Evolutionary conservation across 2,113 vertebrate genomes (phyloP).

Genomic region (Neotoma lepida): DNA sequence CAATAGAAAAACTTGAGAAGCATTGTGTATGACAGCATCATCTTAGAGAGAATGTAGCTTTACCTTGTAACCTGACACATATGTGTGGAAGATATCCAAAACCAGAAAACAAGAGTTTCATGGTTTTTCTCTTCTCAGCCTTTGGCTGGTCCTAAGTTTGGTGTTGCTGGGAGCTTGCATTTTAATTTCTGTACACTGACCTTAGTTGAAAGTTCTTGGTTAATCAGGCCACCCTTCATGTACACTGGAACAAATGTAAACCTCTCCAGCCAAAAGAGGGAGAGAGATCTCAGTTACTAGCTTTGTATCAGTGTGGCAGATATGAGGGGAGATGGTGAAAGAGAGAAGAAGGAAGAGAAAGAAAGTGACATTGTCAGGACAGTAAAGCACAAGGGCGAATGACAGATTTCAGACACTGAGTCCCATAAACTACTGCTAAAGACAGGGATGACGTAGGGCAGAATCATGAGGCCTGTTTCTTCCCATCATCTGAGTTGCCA

Average conservation of each 20-base stretch:
- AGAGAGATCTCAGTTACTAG: background rate
- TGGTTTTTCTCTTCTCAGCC: background rate
- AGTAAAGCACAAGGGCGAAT: background rate
- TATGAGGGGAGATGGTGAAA: background rate
- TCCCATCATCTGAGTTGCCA: background rate
- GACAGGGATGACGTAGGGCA: background rate
- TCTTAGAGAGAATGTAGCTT: background rate
- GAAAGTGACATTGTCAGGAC: background rate
- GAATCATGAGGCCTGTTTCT: background rate
- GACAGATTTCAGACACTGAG: background rate
- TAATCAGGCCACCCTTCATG: background rate
- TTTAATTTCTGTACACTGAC: background rate
- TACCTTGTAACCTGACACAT: background rate
- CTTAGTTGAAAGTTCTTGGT: background rate
- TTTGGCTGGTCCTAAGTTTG: background rate
- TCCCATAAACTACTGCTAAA: background rate
- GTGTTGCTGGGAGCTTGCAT: background rate
- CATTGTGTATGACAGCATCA: background rate
- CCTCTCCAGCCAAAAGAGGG: too few species aligned
- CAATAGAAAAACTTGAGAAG: constrained; percentile 6
- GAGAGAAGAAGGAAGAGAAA: background rate
- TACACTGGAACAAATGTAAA: background rate
- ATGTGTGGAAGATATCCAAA: background rate
- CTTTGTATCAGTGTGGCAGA: background rate
- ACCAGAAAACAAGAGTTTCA: background rate